Base-by-base conservation (phyloP, 2,888 invertebrate genomes). In the Taphrorychus bicolor region DNA sequence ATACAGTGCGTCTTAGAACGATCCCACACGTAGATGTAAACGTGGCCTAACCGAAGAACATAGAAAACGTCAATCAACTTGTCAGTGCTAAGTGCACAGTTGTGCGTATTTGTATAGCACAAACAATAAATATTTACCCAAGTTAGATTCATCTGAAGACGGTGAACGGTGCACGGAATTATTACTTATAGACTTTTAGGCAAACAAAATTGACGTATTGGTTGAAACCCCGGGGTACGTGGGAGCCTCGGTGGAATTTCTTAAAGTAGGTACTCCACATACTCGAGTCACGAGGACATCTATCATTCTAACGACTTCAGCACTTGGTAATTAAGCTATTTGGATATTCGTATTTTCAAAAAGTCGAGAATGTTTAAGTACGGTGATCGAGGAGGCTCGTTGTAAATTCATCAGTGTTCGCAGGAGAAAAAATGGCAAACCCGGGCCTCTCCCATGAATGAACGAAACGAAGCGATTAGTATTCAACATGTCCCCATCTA, bases 11-110 rank as follows among this genome's bases (percentile, higher is more conserved):
- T 32, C 7, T 11, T 32, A 32, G 7, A 5, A 5, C 7, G 11
- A 7, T 45, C 45, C 14, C 45, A 4, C 45, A 3, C 9, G 3
- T 2, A 14, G 45, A 45, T 45, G 59, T 59, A 65, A 65, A 65
- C 45, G 9, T 0, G 53, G 42, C 57, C 53, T 53, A 0, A 17
- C 23, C 45, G 32, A 19, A 9, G 14, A 18, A 41, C 51, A 51
- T 64, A 21, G 19, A 64, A 63, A 59, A 57, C 58, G 61, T 66
- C 66, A 66, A 66, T 66, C 66, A 66, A 56, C 41, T 16, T 23
- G 61, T 23, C 54, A 54, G 60, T 66, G 61, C 58, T 61, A 66
- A 66, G 66, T 66, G 66, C 51, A 56, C 61, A 61, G 66, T 66
- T 61, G 57, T 66, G 49, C 32, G 40, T 65, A 53, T 61, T 66